Conservation (phyloP, 2,113 vertebrate species). For the Thunnus maccoyii region DNA sequence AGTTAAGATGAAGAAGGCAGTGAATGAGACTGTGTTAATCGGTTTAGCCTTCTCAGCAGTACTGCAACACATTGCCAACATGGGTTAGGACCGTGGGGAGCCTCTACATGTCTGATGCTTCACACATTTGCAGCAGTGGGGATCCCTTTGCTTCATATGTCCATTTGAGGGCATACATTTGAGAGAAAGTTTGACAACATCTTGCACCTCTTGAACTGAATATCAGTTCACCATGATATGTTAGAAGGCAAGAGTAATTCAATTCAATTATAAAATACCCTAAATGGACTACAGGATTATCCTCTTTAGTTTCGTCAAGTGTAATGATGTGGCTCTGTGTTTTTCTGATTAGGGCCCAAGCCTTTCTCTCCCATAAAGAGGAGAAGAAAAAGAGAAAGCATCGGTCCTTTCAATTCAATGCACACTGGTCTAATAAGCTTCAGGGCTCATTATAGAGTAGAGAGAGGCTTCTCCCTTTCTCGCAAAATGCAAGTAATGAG, state of each 20-base stretch:
- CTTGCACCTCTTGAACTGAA: conserved; percentile 32
- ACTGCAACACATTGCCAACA: background rate
- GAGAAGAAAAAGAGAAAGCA: conserved; percentile 52
- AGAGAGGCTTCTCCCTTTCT: conserved; percentile 70
- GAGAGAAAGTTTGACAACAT: conserved; percentile 12
- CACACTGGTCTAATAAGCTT: conserved; percentile 80
- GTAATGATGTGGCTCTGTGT: conserved; percentile 82
- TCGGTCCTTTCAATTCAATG: conserved; percentile 71
- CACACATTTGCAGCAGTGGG: background rate
- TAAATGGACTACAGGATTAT: conserved; percentile 75
- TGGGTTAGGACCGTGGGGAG: conserved; percentile 11
- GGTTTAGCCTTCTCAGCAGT: conserved; percentile 30
- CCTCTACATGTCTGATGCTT: background rate
- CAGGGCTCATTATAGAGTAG: conserved; percentile 78
- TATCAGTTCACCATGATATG: conserved; percentile 44
- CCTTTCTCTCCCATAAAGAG: conserved; percentile 56
- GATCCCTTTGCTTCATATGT: conserved; percentile 29
- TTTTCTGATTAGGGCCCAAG: conserved; percentile 77
- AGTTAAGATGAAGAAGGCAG: background rate
- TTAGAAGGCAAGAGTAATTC: conserved; percentile 64
- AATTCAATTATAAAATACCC: conserved; percentile 73
- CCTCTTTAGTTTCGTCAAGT: conserved; percentile 75
- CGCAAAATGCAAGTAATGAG: conserved; percentile 82
- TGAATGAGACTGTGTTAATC: conserved; percentile 28
- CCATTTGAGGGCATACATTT: conserved; percentile 1